phyloP scores from a whole-genome alignment of 2,113 vertebrate species.

The Rhabdomys dilectus region DNA sequence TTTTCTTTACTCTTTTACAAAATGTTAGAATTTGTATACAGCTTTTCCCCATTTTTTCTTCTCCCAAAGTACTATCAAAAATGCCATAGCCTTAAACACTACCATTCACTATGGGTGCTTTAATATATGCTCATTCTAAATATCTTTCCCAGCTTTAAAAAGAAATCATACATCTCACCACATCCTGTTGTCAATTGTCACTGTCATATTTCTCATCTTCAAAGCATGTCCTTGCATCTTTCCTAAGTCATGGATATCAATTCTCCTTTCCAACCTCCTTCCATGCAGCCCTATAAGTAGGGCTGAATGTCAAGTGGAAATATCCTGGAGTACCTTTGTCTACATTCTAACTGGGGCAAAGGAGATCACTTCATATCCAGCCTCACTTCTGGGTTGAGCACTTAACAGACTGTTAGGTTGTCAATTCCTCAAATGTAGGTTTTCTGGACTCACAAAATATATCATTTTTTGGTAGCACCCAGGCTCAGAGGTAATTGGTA shows the following conservation, averaged over 20 bases:
- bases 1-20: neutral
- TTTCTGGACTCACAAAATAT: neutral
- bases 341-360: neutral
- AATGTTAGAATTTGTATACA: neutral
- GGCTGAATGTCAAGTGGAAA: neutral
- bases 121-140: neutral
- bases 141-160: neutral
- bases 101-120: neutral
- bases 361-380: neutral
- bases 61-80: neutral
- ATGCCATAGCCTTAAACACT: neutral
- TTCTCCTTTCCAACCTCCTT: neutral
- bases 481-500: neutral
- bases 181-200: neutral
- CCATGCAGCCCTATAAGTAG: neutral
- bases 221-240: neutral
- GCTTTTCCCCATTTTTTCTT: neutral
- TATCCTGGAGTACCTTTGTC: neutral
- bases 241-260: neutral
- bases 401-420: neutral
- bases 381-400: neutral
- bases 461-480: neutral
- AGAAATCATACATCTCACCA: neutral
- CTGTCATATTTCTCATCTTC: neutral
- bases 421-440: neutral